Base-by-base conservation (phyloP, 1,140 invertebrate genomes). In the Drosophila persimilis region DNA sequence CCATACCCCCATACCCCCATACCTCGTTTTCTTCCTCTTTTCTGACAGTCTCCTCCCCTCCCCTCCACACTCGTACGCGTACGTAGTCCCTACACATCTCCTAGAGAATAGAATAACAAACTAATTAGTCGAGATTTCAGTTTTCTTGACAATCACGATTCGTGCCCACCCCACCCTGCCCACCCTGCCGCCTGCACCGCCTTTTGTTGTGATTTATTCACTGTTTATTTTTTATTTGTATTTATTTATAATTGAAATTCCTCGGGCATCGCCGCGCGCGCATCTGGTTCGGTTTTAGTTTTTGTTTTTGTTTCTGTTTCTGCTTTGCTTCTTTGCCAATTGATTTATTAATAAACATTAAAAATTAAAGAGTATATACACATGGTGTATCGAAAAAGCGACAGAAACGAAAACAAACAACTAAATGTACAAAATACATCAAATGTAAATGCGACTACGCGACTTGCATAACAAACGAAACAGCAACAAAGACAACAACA, bases 111-210 rank as follows among this genome's bases (percentile, higher is more conserved):
- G 83, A 88, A 86, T 86, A 86, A 83, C 83, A 86, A 86, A 86
- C 83, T 86, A 86, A 86, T 86, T 86, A 86, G 83, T 88, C 76
- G 73, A 88, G 78, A 75, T 86, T 64, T 69, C 61, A 80, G 55
- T 80, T 56, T 73, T 60, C 59, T 64, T 52, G 65, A 70, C 69
- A 72, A 72, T 71, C 69, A 72, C 69, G 69, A 72, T 47, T 17
- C 45, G 41, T 35, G 1, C 31, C 31, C 9, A 11, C 35, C 35
- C 35, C 9, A 0, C 9, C 3, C 31, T 0, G 3, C 9, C 15
- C 1, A 11, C 35, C 11, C 3, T 11, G 35, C 11, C 29, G 35
- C 35, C 24, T 24, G 4, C 35, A 39, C 35, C 9, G 35, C 35
- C 60, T n/a, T 64, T 26, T 48, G 65, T 31, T 69, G 61, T 69